Base-by-base conservation (phyloP, 1,140 invertebrate genomes). In the Hesperophylax magnus region DNA sequence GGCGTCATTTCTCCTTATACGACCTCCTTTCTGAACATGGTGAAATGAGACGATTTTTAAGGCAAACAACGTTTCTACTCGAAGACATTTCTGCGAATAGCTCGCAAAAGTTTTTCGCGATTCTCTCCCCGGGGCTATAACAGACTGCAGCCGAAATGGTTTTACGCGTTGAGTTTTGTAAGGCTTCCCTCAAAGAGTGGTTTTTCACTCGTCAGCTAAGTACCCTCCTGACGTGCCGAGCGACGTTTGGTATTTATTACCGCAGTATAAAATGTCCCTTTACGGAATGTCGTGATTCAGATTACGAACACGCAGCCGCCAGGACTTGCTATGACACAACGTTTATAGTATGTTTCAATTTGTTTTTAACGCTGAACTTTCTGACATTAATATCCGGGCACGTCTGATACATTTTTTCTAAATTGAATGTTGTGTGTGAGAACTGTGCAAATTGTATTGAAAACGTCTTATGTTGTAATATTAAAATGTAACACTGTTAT, bases 91-190 rank as follows among this genome's bases (percentile, higher is more conserved):
- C 75, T 75, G 72, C 71, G 67, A 74, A 82, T 82, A 76, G 58
- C 71, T 76, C 71, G 53, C 34, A 39, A 20, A 72, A 53, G 47
- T 81, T 81, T 78, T 77, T 27, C 34, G 18, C 76, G 77, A 77
- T 81, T 74, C 63, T 74, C 22, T 54, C 77, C 39, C 61, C 56
- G 31, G 63, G 69, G 67, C 77, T 76, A 63, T 79, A 74, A 75
- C 79, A 63, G 69, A 82, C 65, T 79, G 56, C 78, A 63, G 20
- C 27, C 24, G 67, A 22, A 71, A 47, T 65, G 56, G 81, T 78
- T 82, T 78, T 78, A 82, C 69, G 81, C 67, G 81, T 79, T 82
- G 77, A 79, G 31, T 65, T 82, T 82, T 82, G 75, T 74, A 78
- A 67, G 67, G 81, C 69, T 56, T 67, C 53, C 54, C 60, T 71